Base-by-base conservation (phyloP, 2,797 vertebrate genomes). In the Pseudochaenichthys georgianus region DNA sequence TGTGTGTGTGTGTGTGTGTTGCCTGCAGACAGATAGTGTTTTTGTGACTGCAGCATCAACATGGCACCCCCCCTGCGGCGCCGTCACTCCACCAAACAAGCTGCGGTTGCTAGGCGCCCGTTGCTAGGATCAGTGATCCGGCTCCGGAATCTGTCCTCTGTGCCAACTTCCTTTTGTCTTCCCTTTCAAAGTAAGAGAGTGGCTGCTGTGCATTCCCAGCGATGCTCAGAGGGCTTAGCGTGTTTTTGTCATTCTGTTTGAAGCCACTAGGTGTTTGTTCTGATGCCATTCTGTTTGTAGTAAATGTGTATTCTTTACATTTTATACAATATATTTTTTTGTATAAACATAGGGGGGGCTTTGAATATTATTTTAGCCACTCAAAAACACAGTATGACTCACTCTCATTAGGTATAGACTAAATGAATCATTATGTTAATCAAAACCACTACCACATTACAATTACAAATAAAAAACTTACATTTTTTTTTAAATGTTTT, bases 61-160 rank as follows among this genome's bases (percentile, higher is more conserved):
- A 58, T 31, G 70, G 76, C 72, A 48, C 71, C 53, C 61, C 54
- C 70, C 58, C 61, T 6, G n/a, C 23, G 41, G 68, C 19, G 53
- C 59, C 15, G 42, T 46, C 75, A n/a, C 70, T 71, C 78, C 48
- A 13, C 72, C 60, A 77, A 75, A 87, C 76, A 51, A 46, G 64
- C 70, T 52, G 60, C 6, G 15, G 85, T 84, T 80, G 82, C 82
- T 62, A 80, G 41, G 85, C 53, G 9, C 69, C 19, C 31, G 80
- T 83, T 78, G 73, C 77, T 77, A 80, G 66, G 80, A 77, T 72
- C 65, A 19, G 38, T 69, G 67, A 70, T 61, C 65, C 47, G 10
- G 52, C 62, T 66, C 34, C 60, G 75, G 71, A 78, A 78, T 77
- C 67, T 48, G 51, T 53, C 70, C 50, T 51, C 38, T 11, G 51